Conservation (phyloP, 1,140 invertebrate genomes). For the Drosophila suzukii region DNA sequence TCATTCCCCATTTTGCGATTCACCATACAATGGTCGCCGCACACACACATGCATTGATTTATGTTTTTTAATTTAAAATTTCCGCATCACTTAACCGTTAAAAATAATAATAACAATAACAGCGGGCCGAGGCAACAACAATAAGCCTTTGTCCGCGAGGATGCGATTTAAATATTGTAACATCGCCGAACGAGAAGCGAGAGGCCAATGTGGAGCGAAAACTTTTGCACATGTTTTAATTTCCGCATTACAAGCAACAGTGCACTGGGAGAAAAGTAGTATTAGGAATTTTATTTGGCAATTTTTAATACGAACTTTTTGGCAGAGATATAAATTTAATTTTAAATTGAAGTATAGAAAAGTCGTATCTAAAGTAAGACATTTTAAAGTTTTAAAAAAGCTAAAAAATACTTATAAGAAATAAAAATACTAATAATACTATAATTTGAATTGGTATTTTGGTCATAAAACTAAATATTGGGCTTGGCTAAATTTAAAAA, state of each 20-base stretch:
- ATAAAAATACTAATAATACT: too few species aligned
- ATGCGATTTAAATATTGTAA: constrained; percentile 75
- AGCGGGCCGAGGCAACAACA: constrained; percentile 48
- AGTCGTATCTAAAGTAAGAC: too few species aligned
- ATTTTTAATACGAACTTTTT: too few species aligned
- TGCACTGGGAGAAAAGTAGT: not conserved
- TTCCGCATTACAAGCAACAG: constrained; percentile 72
- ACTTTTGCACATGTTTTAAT: constrained; percentile 76
- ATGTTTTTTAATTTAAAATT: constrained; percentile 85
- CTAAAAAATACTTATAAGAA: too few species aligned
- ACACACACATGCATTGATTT: constrained; percentile 77
- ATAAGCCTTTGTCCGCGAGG: constrained; percentile 55
- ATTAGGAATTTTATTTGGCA: not conserved
- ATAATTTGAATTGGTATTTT: too few species aligned
- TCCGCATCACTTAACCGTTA: constrained; percentile 84
- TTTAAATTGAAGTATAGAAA: too few species aligned
- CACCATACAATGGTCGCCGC: constrained; percentile 34
- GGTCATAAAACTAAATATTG: too few species aligned
- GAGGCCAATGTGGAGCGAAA: constrained; percentile 55
- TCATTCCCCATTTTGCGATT: not conserved
- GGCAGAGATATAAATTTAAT: too few species aligned
- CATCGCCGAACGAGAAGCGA: constrained; percentile 1
- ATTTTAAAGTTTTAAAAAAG: too few species aligned
- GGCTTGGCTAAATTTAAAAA: too few species aligned
- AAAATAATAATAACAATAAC: constrained; percentile 76